phyloP scores from a whole-genome alignment of 2,888 invertebrate species.

The Eulithis prunata region DNA sequence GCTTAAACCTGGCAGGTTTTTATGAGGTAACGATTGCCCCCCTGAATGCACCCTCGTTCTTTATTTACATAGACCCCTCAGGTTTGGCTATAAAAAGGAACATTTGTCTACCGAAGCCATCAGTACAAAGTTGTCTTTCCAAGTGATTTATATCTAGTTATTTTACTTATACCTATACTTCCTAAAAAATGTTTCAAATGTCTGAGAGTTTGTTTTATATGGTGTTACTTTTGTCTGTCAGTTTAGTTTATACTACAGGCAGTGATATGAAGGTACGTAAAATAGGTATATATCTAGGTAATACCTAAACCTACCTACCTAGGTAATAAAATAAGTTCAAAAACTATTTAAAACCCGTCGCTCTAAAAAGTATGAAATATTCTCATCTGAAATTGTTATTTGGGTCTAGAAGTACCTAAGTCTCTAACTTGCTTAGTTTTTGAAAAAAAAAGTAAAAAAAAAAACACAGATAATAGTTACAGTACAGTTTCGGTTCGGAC shows the following conservation, averaged over 20 bases:
- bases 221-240: constrained; percentile 30
- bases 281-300: no score
- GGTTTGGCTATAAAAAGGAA: constrained; percentile 28
- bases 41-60: constrained; percentile 13
- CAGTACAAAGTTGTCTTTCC: constrained; percentile 24
- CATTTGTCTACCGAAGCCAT: neutral
- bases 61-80: constrained; percentile 32
- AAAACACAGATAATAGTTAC: no score
- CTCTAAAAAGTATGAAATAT: no score
- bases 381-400: no score
- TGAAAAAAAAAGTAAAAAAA: no score
- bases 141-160: neutral
- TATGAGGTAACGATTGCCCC: no score
- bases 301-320: no score
- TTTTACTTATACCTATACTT: constrained; percentile 5
- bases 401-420: no score
- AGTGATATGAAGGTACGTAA: constrained; percentile 49
- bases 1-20: neutral
- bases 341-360: no score
- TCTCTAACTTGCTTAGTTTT: no score
- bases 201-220: constrained; percentile 26
- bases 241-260: constrained; percentile 41
- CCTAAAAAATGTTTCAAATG: constrained; percentile 46
- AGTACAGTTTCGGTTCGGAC: no score
- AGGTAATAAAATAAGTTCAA: no score